Evolutionary conservation across 2,888 invertebrate genomes (phyloP), one percentile per base, ranked within the genome.

Genomic region (Lepeophtheirus nordmannii): DNA sequence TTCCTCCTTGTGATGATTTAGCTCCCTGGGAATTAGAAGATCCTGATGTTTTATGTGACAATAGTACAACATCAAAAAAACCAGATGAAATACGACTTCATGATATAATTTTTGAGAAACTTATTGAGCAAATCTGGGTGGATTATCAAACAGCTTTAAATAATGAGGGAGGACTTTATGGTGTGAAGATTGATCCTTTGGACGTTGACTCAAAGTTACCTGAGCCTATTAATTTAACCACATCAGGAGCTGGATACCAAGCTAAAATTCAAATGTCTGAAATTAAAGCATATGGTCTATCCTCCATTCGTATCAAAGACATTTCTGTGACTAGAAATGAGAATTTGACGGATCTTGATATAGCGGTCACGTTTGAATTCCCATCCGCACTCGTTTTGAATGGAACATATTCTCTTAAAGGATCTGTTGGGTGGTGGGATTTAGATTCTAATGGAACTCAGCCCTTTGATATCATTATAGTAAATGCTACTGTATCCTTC

Each of bases 341-440:
- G n/a, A 59, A 59, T n/a, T 38, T 59, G 10, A 59, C 60, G 30
- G 37, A 23, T 17, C 17, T 59, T 30, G n/a, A 59, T n/a, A 2
- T 59, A 38, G n/a, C 17, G 1, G 37, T 22, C 1, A 38, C n/a
- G 17, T 30, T 59, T n/a, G 37, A 17, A 23, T 23, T 59, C 37
- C 30, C 30, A 30, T 30, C 23, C 14, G 60, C 10, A 22, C 37
- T 59, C 10, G 14, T 17, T 9, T 10, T 59, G 11, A 59, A 22
- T 30, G 60, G 60, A 38, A 30, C 22, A 1, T 59, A 59, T 7
- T 20, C 60, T 12, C 23, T 59, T 10, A 59, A 59, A 30, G 60
- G 60, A 10, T 59, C 22, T 10, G 22, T 59, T 10, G 60, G 60
- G 10, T 59, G 60, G 60, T 59, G 60, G 60, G 37, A 20, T 11